Evolutionary conservation across 2,888 invertebrate species (phyloP).

Genomic region (Drosophila fungiperda): DNA sequence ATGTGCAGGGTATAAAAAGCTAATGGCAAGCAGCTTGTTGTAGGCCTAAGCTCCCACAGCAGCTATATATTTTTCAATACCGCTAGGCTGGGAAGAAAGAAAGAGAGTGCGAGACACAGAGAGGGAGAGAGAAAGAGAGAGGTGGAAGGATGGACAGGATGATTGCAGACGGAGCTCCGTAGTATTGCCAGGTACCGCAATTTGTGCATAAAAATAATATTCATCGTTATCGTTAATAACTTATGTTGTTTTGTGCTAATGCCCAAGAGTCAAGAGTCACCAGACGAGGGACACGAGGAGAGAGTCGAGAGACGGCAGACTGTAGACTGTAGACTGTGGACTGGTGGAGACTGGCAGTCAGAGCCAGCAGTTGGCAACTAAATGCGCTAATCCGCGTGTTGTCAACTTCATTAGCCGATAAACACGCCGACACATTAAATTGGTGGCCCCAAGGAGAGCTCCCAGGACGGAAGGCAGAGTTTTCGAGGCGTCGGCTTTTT

Average conservation of each 20-base stretch:
- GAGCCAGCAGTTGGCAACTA: conserved; percentile 72
- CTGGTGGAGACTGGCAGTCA: conserved; percentile 17
- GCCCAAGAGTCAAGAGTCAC: conserved; percentile 37
- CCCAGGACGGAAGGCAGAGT: conserved; percentile 17
- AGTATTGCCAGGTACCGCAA: conserved; percentile 55
- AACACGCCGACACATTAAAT: conserved; percentile 84
- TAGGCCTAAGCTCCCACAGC: conserved; percentile 44
- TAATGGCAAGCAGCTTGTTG: conserved; percentile 27
- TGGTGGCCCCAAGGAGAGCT: conserved; percentile 60
- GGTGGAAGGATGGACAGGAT: conserved; percentile 1
- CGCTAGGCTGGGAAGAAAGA: conserved; percentile 26
- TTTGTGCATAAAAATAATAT: conserved; percentile 80
- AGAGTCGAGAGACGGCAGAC: conserved; percentile 1
- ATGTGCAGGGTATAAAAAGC: conserved; percentile 24
- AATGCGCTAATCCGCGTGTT: conserved; percentile 85
- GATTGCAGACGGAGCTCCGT: conserved; percentile 30
- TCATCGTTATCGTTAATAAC: conserved; percentile 82
- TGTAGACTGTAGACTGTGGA: conserved; percentile 8
- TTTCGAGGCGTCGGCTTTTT: conserved; percentile 65
- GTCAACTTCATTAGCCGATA: conserved; percentile 86
- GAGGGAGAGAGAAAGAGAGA: neutral
- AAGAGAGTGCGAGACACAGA: neutral
- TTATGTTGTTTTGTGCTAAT: conserved; percentile 80
- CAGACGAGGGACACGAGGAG: conserved; percentile 8
- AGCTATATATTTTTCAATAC: conserved; percentile 59